Evolutionary conservation across 1,140 invertebrate species (phyloP), one percentile per base, ranked within the genome.

Genomic region (Physella acuta): DNA sequence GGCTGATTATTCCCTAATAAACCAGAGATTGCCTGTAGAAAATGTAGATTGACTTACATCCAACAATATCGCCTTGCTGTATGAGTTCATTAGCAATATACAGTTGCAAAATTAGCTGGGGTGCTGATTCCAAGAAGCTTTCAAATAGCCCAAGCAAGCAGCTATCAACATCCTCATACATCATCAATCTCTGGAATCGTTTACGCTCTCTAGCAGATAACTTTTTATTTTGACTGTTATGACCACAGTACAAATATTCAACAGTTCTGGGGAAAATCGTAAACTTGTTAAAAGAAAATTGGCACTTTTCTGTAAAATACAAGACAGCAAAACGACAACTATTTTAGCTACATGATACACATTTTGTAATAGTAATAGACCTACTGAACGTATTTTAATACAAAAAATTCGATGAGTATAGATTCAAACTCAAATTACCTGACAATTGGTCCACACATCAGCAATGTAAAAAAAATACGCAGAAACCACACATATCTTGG

Each of bases 111-210:
- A 94, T 90, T 75, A 94, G 90, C 80, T 95, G 93, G 4, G 93
- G 93, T 0, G 93, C 93, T 20, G 92, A 90, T 86, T 97, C 94
- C 70, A 95, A 87, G 82, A 94, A 96, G 81, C 92, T 93, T 85
- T 97, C 94, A 81, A 95, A 91, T 63, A 95, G 90, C 76, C 93
- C 86, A 60, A 97, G 85, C 68, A 96, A 85, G 17, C 77, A 78
- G 20, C 80, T 78, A 75, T 85, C 82, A 1, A 77, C 75, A 71
- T 82, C 79, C 55, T 84, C 81, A 66, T 75, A 73, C 59, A 81
- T 61, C 81, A 84, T 82, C 51, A 73, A 67, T 44, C 75, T 63
- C 64, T 82, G 78, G 58, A 76, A 78, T 11, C 74, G 56, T 20
- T 71, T 70, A 55, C 70, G 75, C 17, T 73, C 68, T 53, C 73